Conservation (phyloP, 2,888 invertebrate species). For the Pteria penguin region DNA sequence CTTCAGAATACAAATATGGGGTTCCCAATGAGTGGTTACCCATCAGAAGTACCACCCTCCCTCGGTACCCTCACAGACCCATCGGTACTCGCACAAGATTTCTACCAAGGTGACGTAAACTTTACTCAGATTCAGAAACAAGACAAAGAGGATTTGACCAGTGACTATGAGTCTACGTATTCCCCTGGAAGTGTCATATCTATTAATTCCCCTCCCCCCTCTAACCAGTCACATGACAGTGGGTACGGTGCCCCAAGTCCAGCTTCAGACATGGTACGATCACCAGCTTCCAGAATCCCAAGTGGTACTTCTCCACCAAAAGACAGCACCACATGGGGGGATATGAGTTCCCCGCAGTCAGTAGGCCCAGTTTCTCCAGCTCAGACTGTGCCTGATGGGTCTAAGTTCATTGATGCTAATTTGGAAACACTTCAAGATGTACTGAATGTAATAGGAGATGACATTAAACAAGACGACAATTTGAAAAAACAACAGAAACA, state of each 20-base stretch:
- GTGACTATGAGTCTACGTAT: conserved; percentile 6
- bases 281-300: conserved; percentile 4
- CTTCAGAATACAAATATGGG: not conserved
- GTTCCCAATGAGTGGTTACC: not conserved
- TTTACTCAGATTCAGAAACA: not conserved
- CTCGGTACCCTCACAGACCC: not conserved
- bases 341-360: not conserved
- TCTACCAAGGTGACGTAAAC: not conserved
- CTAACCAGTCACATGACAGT: conserved; percentile 50
- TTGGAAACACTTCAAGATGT: conserved; percentile 48
- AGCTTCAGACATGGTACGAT: conserved; percentile 46
- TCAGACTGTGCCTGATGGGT: conserved; percentile 2
- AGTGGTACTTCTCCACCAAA: conserved; percentile 20
- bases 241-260: conserved; percentile 49
- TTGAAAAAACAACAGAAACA: not conserved
- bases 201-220: conserved; percentile 52
- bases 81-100: not conserved
- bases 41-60: not conserved
- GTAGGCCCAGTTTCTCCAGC: not conserved
- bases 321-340: not conserved
- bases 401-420: conserved; percentile 29
- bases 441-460: conserved; percentile 49
- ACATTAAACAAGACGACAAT: conserved; percentile 31
- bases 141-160: not conserved
- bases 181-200: conserved; percentile 20